Evolutionary conservation across 2,113 vertebrate species (phyloP).

Genomic region (Thymallus thymallus): DNA sequence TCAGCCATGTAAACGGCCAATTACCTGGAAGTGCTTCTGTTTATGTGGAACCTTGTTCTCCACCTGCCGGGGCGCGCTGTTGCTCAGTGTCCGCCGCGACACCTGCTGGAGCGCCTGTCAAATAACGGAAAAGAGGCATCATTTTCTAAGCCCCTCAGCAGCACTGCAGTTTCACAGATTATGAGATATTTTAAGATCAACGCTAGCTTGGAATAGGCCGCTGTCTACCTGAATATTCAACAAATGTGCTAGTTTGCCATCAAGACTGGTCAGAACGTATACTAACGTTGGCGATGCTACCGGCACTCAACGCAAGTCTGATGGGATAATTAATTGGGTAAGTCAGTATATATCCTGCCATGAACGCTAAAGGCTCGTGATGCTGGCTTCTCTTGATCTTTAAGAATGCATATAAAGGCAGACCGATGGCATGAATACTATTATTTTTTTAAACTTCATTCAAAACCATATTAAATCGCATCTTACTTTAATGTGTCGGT

Average conservation of each 20-base stretch:
- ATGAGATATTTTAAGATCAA: background rate
- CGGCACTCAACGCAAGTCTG: no score
- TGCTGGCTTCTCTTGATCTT: background rate
- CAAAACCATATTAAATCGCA: background rate
- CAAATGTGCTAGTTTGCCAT: background rate
- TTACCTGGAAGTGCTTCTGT: slow-evolving; percentile 93
- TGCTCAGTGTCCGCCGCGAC: slow-evolving; percentile 78
- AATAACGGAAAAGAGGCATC: background rate
- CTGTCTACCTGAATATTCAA: background rate
- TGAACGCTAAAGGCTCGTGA: background rate
- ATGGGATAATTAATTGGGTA: no score
- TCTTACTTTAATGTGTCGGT: slow-evolving; percentile 23
- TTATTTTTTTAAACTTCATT: background rate
- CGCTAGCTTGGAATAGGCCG: background rate
- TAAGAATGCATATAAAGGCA: background rate
- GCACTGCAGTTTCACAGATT: background rate
- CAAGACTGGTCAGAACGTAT: no score
- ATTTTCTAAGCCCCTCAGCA: no score
- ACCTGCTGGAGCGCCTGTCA: slow-evolving; percentile 79
- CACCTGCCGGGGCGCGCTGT: slow-evolving; percentile 73
- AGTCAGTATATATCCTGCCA: background rate
- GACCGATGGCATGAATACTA: background rate
- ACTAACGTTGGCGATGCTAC: no score
- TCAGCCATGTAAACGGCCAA: background rate
- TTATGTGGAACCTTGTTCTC: slow-evolving; percentile 80